Percentiles rank a stretch among this genome's conserved stretches.
These are phyloP conservation scores for Eleginops maclovinus DNA, from an alignment of 2,113 vertebrate genomes.

Conservation along the genomic window DNA sequence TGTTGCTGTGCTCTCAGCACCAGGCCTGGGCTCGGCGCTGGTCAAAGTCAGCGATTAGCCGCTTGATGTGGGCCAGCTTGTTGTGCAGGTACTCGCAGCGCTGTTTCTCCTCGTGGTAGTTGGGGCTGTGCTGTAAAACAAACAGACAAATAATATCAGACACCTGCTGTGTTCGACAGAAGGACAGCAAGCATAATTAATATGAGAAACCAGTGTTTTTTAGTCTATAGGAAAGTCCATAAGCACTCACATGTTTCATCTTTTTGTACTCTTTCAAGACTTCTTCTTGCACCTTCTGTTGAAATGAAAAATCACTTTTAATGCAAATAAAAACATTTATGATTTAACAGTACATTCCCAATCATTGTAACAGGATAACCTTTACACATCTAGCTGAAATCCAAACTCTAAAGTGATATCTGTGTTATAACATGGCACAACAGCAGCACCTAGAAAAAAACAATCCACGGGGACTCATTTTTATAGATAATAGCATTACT, in stretches of 20 bases:
- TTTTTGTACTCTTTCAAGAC: slow-evolving; percentile 90
- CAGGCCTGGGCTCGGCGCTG: slow-evolving; percentile 82
- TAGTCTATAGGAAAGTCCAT: not conserved
- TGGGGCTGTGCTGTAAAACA: slow-evolving; percentile 85
- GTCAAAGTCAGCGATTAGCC: slow-evolving; percentile 89
- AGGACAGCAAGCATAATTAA: not conserved
- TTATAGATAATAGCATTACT: too few species aligned
- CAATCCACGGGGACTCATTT: too few species aligned
- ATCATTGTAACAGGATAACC: not conserved
- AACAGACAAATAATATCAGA: slow-evolving; percentile 16
- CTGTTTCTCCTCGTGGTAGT: slow-evolving; percentile 88
- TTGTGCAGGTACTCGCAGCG: slow-evolving; percentile 93
- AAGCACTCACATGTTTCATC: slow-evolving; percentile 85
- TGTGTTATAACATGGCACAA: not conserved
- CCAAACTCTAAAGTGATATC: not conserved
- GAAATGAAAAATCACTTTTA: slow-evolving; percentile 19
- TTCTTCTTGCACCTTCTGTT: slow-evolving; percentile 88
- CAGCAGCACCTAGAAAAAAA: not conserved
- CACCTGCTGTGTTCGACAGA: not conserved
- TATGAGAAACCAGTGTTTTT: not conserved
- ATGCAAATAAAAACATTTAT: not conserved
- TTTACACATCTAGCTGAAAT: not conserved
- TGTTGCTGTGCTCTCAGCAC: slow-evolving; percentile 75
- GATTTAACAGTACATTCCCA: too few species aligned
- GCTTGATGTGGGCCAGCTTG: slow-evolving; percentile 93